Evolutionary conservation across 2,888 invertebrate species (phyloP).

Genomic region (Trichopoda pennipes): DNA sequence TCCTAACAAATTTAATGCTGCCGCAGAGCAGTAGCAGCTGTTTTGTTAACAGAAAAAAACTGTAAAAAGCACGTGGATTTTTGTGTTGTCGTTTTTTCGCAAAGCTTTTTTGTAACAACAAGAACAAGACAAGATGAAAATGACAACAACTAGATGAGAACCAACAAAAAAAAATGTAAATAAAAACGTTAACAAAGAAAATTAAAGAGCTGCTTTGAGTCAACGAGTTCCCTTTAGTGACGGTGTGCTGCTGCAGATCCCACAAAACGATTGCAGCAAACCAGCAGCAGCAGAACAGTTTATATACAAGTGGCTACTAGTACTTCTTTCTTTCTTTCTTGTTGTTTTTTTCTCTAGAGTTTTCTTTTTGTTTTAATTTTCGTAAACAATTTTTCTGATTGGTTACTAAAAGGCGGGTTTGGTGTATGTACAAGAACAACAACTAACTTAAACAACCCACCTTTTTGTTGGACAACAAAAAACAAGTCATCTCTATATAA

Average conservation of each 20-base stretch:
- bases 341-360: conserved; percentile 66
- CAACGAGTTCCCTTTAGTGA: conserved; percentile 36
- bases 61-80: conserved; percentile 66
- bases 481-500: conserved; percentile 24
- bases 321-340: background rate
- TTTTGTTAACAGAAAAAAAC: conserved; percentile 23
- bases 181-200: conserved; percentile 51
- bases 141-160: conserved; percentile 11
- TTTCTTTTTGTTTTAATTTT: conserved; percentile 77
- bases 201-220: conserved; percentile 54
- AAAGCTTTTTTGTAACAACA: conserved; percentile 44
- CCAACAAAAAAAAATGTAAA: conserved; percentile 19
- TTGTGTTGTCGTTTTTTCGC: conserved; percentile 44
- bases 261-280: conserved; percentile 5
- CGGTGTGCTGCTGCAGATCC: conserved; percentile 24
- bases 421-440: conserved; percentile 60
- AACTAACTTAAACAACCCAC: conserved; percentile 55
- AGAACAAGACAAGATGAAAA: conserved; percentile 50
- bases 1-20: background rate
- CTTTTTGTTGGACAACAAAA: conserved; percentile 40
- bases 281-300: conserved; percentile 42
- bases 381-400: conserved; percentile 80
- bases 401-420: conserved; percentile 71
- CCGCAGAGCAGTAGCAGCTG: conserved; percentile 17
- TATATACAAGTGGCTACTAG: conserved; percentile 47